Base-by-base conservation (phyloP, 2,797 vertebrate genomes). In the Xenops minutus region DNA sequence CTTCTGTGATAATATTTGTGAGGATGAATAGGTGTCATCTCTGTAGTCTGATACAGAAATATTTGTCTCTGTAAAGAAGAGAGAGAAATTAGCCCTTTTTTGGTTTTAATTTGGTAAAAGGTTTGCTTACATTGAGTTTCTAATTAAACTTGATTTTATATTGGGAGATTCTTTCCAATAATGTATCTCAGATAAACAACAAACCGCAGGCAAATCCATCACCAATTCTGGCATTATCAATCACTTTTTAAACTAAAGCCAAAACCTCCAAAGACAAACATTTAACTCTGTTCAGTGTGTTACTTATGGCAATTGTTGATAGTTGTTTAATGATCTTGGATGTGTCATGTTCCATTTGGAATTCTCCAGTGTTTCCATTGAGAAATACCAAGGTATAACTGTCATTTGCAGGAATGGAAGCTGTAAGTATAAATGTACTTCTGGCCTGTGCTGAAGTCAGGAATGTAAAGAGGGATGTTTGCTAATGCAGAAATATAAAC, bases 351-450 rank as follows among this genome's bases (percentile, higher is more conserved):
- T 95, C 76, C 69, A 63, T 79, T 93, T 89, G 86, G 54, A 88
- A 84, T 95, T 83, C 79, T 92, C 54, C 46, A 75, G 64, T 41
- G 3, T 87, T 96, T 85, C 88, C 91, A 86, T 27, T 88, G 95
- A 92, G 89, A 96, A 94, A 96, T 93, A 86, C 79, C 7, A 26
- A 96, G 88, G 71, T 85, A 85, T 75, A 93, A 77, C 82, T 95
- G 87, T 91, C 87, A 88, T 85, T 93, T 95, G 83, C 73, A 76
- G 93, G 91, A 95, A 88, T 61, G 85, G 89, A 92, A 95, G 85
- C 89, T 90, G 88, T 93, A 95, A 95, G 94, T 96, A 95, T 56
- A 93, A 93, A 91, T 59, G 85, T 94, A 79, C 89, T 96, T 85
- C 58, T 32, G 67, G 56, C 48, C 58, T 61, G 19, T 78, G 59